Evolutionary conservation across 2,888 invertebrate genomes (phyloP), one percentile per base, ranked within the genome.

Genomic region (Cremastinae sp.): DNA sequence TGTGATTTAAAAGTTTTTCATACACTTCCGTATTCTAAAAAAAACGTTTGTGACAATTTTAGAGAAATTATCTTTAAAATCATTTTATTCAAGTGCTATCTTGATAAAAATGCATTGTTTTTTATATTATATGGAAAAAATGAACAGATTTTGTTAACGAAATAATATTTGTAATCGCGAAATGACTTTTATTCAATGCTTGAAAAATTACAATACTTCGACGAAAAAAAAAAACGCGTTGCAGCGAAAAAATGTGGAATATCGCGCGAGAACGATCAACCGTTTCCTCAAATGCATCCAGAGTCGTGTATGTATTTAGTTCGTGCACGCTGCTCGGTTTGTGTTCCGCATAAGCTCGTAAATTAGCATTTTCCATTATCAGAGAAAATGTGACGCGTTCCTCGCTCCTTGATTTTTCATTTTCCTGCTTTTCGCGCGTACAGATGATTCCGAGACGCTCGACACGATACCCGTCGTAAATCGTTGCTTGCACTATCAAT

Each of bases 291-390:
- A 53, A 68, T 16, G n/a, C 10, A 65, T n/a, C n/a, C 12, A 34
- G 4, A 9, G 8, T 47, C 41, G 20, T 20, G 16, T 36, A 38
- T 58, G 34, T n/a, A 34, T 54, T 69, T 41, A 18, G 1, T 5
- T 34, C 18, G 49, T 53, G 28, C 28, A 16, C 22, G 45, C 45
- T n/a, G 14, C 34, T 12, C 9, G 10, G 41, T 41, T 41, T 58
- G 43, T 12, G 59, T 59, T 9, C n/a, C 16, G 28, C 34, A 54
- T 16, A n/a, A 62, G 34, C 43, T 22, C 22, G 28, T 7, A 14
- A 45, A 62, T 66, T 75, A 62, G 54, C 71, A 66, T 71, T 62
- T 71, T 34, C 18, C 41, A 59, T 71, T 71, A 71, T 62, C 59
- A 38, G 53, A n/a, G 51, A 64, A 69, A 64, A 10, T 20, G 38